A percentile compares a stretch with the other conserved stretches of the same genome.
phyloP scores from a whole-genome alignment of 2,888 invertebrate genomes.

The Conomelus anceps region DNA sequence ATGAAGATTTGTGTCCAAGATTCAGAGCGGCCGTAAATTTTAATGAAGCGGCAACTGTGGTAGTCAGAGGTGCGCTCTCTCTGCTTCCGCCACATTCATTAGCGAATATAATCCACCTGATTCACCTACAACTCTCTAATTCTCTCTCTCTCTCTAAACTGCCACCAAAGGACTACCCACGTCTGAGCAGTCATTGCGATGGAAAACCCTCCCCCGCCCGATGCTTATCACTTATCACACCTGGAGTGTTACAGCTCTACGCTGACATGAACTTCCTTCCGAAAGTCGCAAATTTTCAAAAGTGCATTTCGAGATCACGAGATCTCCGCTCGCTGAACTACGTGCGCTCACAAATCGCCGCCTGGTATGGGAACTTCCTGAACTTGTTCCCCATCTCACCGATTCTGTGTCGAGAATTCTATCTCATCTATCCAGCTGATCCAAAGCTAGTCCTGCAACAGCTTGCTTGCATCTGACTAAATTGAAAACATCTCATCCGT shows the following conservation, averaged over 20 bases:
- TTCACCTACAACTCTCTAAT: background rate
- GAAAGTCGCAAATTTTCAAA: background rate
- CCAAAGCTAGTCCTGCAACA: background rate
- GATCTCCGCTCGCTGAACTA: background rate
- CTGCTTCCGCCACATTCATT: slow-evolving; percentile 7
- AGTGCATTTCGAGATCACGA: background rate
- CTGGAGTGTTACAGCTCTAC: background rate
- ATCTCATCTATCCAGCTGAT: background rate
- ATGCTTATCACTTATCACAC: background rate
- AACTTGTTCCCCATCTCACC: background rate
- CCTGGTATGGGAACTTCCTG: background rate
- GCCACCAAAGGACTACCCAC: background rate
- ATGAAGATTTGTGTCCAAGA: slow-evolving; percentile 12
- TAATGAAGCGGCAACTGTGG: slow-evolving; percentile 5
- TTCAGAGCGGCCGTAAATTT: slow-evolving; percentile 2
- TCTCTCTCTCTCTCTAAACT: background rate
- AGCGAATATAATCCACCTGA: background rate
- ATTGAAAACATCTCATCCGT: background rate
- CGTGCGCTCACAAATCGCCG: background rate
- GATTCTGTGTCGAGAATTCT: background rate
- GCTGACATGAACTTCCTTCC: background rate
- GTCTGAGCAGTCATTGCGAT: background rate
- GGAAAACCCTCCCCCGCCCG: background rate
- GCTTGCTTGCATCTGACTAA: background rate
- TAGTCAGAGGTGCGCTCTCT: background rate